Evolutionary conservation across 2,888 invertebrate genomes (phyloP).

Genomic region (Julus scanicus): DNA sequence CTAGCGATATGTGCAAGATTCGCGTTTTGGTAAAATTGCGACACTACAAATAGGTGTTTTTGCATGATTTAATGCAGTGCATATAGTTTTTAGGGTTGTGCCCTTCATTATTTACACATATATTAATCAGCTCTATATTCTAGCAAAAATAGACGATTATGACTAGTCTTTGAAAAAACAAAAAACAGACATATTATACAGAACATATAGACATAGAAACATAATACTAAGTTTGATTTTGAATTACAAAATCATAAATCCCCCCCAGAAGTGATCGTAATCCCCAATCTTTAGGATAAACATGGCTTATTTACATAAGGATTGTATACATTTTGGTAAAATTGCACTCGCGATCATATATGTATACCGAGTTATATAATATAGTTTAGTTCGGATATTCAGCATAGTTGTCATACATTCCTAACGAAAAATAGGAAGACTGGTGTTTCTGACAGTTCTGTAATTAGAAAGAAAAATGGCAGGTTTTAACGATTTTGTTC

Average conservation of each 20-base stretch:
- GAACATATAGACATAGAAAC: background rate
- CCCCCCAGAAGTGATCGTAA: background rate
- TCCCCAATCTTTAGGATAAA: background rate
- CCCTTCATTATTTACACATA: constrained; percentile 27
- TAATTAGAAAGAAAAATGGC: background rate
- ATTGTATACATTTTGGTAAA: background rate
- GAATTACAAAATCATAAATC: background rate
- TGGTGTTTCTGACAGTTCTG: constrained; percentile 45
- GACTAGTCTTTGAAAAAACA: background rate
- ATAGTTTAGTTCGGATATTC: background rate
- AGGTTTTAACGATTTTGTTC: background rate
- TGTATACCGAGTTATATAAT: background rate
- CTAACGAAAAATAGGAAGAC: constrained; percentile 44
- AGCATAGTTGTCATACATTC: constrained; percentile 37
- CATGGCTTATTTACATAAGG: background rate
- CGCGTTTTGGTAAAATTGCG: background rate
- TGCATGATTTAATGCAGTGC: background rate
- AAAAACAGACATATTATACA: background rate
- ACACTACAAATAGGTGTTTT: background rate
- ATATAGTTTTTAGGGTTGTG: background rate
- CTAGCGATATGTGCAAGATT: background rate
- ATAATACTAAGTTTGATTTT: constrained; percentile 25
- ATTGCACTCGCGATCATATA: background rate
- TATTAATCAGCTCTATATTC: constrained; percentile 14
- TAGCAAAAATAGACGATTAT: constrained; percentile 28